phyloP scores from a whole-genome alignment of 2,797 vertebrate genomes.

The Rhynchonycteris naso region DNA sequence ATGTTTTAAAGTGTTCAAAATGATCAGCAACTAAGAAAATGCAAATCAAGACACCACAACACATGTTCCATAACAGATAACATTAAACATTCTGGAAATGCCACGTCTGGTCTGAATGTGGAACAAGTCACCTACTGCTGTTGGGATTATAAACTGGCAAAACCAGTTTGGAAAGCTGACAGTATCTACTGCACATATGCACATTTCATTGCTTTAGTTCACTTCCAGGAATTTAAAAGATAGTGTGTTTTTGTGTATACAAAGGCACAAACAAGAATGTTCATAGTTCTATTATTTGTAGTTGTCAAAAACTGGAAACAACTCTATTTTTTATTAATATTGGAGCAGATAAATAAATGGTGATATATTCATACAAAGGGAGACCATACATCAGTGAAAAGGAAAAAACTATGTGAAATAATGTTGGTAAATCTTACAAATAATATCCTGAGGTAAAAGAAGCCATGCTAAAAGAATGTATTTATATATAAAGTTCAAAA shows the following conservation, averaged over 20 bases:
- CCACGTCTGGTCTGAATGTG: background rate
- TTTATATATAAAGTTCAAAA: conserved; percentile 12
- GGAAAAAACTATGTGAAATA: background rate
- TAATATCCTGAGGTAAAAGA: background rate
- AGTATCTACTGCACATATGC: background rate
- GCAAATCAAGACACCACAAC: background rate
- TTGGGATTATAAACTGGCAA: background rate
- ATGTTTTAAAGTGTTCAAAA: background rate
- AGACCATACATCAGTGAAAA: background rate
- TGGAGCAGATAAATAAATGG: background rate
- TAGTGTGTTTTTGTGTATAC: background rate
- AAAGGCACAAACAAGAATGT: background rate
- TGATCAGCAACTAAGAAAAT: background rate
- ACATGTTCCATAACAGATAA: background rate
- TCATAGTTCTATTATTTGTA: background rate
- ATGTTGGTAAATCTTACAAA: background rate
- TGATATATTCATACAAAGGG: background rate
- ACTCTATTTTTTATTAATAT: background rate
- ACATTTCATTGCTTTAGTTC: background rate
- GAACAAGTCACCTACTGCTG: background rate
- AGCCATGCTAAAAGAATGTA: background rate
- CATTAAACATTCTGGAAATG: background rate
- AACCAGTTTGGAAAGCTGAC: background rate
- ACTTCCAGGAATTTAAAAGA: background rate
- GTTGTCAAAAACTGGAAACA: background rate